Evolutionary conservation across 2,888 invertebrate genomes (phyloP), one percentile per base, ranked within the genome.

Genomic region (Pandemis corylana): DNA sequence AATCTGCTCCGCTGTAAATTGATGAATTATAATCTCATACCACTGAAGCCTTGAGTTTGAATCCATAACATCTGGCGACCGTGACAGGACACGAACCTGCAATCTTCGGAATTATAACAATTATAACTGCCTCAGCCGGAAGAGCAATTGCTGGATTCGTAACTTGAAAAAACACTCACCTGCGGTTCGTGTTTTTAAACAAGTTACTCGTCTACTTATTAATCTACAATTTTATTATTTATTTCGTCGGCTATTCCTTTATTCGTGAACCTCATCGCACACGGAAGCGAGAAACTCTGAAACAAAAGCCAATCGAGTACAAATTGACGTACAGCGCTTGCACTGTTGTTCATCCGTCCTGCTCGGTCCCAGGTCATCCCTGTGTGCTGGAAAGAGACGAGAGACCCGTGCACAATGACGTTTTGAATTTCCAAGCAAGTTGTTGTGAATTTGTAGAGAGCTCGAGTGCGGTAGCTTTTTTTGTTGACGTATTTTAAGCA

Each of bases 291-390:
- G 76, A 66, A 76, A 71, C 72, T 72, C 73, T 51, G 74, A 76
- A 77, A 78, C 76, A 77, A 78, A 78, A 77, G 77, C 77, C 78
- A 78, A 78, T 77, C 78, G 76, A 76, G 75, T 76, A 77, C 75
- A 76, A 77, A 78, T 78, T 78, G 78, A 76, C 78, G 75, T 76
- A 69, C 69, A 42, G 15, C 42, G 70, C 61, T 70, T 70, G 61
- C 70, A 46, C 51, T 13, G 44, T 66, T 65, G 59, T 61, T 68
- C 53, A 28, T 12, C 75, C 59, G 12, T 75, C 77, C 15, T 75
- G 7, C 10, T 73, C 69, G 51, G 20, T 13, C 66, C 12, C 42
- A 7, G 5, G 51, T 2, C 44, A 0, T 15, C 12, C 6, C 0
- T 0, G 7, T 12, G n/a, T n/a, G 65, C 5, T 9, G 62, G 53